phyloP scores from a whole-genome alignment of 2,113 vertebrate genomes.

The Butorides virescens region DNA sequence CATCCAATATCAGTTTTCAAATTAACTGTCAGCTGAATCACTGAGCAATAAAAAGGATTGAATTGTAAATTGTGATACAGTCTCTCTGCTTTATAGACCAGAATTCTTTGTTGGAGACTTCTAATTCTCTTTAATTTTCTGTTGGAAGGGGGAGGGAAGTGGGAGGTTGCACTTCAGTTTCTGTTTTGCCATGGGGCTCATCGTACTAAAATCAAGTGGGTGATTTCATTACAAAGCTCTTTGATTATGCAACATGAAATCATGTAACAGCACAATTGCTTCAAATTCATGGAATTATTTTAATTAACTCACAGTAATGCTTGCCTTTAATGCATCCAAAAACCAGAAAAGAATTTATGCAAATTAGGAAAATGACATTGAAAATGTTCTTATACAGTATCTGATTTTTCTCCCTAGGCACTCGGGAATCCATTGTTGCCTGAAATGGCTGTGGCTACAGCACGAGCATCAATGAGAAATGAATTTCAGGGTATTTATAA shows the following conservation, averaged over 20 bases:
- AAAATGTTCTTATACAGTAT: not conserved
- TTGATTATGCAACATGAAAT: slow-evolving; percentile 42
- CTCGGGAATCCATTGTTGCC: not conserved
- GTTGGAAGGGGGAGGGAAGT: slow-evolving; percentile 29
- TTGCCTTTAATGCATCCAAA: not conserved
- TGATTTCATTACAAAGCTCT: slow-evolving; percentile 36
- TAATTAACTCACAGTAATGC: not conserved
- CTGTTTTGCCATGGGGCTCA: slow-evolving; percentile 43
- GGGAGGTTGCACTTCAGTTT: slow-evolving; percentile 26
- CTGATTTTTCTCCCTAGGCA: not conserved
- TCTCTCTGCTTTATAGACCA: not conserved
- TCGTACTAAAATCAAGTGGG: slow-evolving; percentile 29
- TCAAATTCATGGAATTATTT: slow-evolving; percentile 33
- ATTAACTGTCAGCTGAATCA: not conserved
- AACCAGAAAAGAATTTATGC: not conserved
- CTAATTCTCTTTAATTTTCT: slow-evolving; percentile 5
- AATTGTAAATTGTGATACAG: not conserved
- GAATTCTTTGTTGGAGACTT: not conserved
- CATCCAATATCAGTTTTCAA: not conserved
- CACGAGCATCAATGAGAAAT: not conserved
- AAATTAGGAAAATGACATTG: not conserved
- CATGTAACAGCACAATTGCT: slow-evolving; percentile 13
- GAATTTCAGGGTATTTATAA: not conserved
- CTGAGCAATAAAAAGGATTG: fast-evolving
- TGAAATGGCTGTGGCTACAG: not conserved